A percentile compares a stretch with the other conserved stretches of the same genome.
These are phyloP conservation scores for Trichonephila clavata DNA, from an alignment of 1,140 invertebrate genomes.

Conservation along the genomic window DNA sequence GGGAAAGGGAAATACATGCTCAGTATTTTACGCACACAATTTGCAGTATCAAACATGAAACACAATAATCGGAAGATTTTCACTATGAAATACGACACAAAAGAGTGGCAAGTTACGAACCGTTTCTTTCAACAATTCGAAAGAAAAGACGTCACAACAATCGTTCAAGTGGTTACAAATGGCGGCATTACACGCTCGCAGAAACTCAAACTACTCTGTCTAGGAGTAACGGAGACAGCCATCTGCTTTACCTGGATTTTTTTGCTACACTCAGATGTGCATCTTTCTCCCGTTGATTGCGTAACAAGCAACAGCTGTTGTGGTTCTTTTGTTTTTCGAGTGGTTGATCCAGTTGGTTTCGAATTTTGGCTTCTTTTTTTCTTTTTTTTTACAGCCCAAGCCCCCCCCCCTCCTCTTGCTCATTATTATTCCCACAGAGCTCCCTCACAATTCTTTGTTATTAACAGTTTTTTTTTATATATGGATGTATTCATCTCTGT, in stretches of 20 bases:
- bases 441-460: not conserved
- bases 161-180: not conserved
- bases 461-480: not conserved
- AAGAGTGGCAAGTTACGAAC: too few species aligned
- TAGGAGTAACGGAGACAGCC: constrained; percentile 48
- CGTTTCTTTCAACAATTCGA: too few species aligned
- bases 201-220: not conserved
- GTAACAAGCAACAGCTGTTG: constrained; percentile 72
- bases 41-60: too few species aligned
- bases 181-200: not conserved
- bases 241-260: constrained; percentile 58
- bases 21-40: too few species aligned
- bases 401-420: not conserved
- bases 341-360: constrained; percentile 61
- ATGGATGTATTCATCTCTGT: not conserved
- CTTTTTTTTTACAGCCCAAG: not conserved
- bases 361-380: constrained; percentile 49
- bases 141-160: not conserved
- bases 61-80: too few species aligned
- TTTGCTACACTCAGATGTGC: not conserved
- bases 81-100: too few species aligned
- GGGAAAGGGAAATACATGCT: too few species aligned
- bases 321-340: constrained; percentile 74
- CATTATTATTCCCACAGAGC: constrained; percentile 39
- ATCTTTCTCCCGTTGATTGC: constrained; percentile 28